Percentiles rank a stretch among this genome's conserved stretches.
Conservation (phyloP, 2,797 vertebrate genomes). For the Chaetophractus vellerosus region DNA sequence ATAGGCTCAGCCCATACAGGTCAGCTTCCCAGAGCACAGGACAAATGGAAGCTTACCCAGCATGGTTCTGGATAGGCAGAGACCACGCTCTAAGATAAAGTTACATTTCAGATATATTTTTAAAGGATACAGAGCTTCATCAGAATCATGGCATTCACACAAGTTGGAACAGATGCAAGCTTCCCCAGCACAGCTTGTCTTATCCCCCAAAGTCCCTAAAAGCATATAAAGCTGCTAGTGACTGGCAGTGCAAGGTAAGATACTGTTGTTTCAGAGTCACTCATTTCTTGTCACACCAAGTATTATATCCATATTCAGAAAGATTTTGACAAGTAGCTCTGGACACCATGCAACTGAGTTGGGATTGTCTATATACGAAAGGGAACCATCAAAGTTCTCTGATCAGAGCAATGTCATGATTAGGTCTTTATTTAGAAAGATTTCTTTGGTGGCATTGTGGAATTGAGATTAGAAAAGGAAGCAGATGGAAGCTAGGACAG, state of each 20-base stretch:
- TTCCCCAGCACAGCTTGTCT: neutral
- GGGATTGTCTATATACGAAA: neutral
- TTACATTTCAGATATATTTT: neutral
- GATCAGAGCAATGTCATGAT: neutral
- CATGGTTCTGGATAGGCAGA: neutral
- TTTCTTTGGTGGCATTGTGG: neutral
- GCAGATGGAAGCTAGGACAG: constrained; percentile 19
- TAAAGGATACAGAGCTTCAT: neutral
- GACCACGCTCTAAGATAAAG: neutral
- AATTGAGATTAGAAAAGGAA: constrained; percentile 37
- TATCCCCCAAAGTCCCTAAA: neutral
- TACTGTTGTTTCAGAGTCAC: neutral
- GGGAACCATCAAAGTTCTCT: neutral
- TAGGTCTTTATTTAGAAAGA: constrained; percentile 22
- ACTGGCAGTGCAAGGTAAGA: neutral
- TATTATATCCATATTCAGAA: constrained; percentile 35
- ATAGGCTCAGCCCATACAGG: neutral
- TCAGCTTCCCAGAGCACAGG: neutral
- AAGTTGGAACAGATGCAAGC: neutral
- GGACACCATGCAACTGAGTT: neutral
- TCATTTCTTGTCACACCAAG: constrained; percentile 42
- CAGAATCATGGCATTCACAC: neutral
- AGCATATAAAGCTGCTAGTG: neutral
- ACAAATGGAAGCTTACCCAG: neutral
- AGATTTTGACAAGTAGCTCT: constrained; percentile 40